These are phyloP conservation scores for Datnioides undecimradiatus DNA, from an alignment of 2,113 vertebrate species.

Conservation along the genomic window DNA sequence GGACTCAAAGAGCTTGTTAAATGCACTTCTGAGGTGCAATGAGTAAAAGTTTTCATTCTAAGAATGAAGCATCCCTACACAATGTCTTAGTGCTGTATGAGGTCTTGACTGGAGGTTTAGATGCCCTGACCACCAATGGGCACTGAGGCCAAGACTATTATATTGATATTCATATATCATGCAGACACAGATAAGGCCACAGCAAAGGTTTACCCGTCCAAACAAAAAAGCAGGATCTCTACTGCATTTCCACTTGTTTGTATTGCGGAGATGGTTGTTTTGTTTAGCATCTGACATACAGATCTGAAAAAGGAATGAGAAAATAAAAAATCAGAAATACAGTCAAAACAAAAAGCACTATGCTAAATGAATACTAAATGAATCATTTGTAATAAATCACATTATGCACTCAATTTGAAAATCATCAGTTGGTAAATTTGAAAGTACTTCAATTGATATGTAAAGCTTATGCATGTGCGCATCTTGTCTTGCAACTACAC, in stretches of 20 bases:
- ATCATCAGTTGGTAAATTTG: not conserved
- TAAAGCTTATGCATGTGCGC: too few relatives aligned
- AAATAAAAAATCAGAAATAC: not conserved
- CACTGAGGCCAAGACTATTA: not conserved
- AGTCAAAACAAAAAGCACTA: not conserved
- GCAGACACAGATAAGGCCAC: not conserved
- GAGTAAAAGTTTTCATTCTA: not conserved
- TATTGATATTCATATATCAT: not conserved
- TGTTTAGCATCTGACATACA: not conserved
- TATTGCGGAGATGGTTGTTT: not conserved
- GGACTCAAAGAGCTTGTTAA: not conserved
- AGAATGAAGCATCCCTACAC: not conserved
- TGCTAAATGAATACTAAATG: not conserved
- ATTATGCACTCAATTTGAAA: not conserved
- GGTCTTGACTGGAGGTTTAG: not conserved
- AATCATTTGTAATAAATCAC: too few relatives aligned
- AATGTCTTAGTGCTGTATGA: not conserved
- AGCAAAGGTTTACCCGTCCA: not conserved
- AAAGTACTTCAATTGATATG: too few relatives aligned
- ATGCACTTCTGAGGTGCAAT: constrained; percentile 4
- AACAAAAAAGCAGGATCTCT: not conserved
- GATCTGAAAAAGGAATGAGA: not conserved
- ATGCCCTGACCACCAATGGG: not conserved
- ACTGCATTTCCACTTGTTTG: not conserved
- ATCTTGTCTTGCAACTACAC: not conserved